These are phyloP conservation scores for Drosophila aff. DNA, from an alignment of 1,140 invertebrate genomes.

Conservation along the genomic window DNA sequence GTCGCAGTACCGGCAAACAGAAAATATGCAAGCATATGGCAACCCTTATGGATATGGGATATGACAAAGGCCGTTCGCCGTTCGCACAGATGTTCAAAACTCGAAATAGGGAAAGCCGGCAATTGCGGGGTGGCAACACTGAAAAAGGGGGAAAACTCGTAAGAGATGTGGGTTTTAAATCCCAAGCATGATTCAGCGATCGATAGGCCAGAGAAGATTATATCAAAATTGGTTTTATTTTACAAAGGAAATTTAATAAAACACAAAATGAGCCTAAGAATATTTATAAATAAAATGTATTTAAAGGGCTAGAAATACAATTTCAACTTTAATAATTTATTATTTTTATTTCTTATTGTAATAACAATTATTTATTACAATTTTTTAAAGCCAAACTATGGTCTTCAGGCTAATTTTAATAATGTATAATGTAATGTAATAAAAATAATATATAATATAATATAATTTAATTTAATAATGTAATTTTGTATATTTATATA, in stretches of 20 bases:
- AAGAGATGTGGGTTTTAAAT: slow-evolving; percentile 15
- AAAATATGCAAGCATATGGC: slow-evolving; percentile 79
- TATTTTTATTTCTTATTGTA: too few relatives aligned
- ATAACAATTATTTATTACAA: too few relatives aligned
- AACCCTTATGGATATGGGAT: slow-evolving; percentile 66
- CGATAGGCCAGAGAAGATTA: slow-evolving; percentile 2
- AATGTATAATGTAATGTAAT: too few relatives aligned
- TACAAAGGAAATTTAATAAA: neutral
- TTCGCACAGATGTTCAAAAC: slow-evolving; percentile 55
- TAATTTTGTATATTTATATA: neutral
- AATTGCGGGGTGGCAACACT: slow-evolving; percentile 67
- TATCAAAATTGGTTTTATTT: neutral
- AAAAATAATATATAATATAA: too few relatives aligned
- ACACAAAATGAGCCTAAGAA: neutral
- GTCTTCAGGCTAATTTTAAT: too few relatives aligned
- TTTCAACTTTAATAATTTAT: too few relatives aligned
- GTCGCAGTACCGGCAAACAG: slow-evolving; percentile 35
- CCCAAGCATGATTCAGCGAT: slow-evolving; percentile 22
- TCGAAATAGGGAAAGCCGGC: slow-evolving; percentile 30
- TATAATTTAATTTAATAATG: too few relatives aligned
- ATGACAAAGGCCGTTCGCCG: slow-evolving; percentile 46
- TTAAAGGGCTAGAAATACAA: neutral
- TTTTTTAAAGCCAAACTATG: too few relatives aligned
- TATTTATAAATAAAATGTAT: neutral
- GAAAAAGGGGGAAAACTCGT: slow-evolving; percentile 26